A percentile compares a stretch with the other conserved stretches of the same genome.
These are phyloP conservation scores for Dissostichus mawsoni DNA, from an alignment of 2,113 vertebrate genomes.

Conservation along the genomic window DNA sequence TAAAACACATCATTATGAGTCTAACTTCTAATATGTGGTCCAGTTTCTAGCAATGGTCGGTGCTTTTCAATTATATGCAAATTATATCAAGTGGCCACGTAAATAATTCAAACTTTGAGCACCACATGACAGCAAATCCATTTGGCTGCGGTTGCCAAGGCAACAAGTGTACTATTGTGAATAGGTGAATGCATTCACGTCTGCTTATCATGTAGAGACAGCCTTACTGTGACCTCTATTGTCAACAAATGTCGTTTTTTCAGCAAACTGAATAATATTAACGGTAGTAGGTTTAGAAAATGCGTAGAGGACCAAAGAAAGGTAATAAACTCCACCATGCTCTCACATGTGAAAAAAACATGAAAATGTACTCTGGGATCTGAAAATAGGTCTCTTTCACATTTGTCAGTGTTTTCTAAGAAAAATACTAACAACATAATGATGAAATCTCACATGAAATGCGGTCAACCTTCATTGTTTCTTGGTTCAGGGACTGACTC, in stretches of 20 bases:
- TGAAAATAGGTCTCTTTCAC: neutral
- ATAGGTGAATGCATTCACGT: neutral
- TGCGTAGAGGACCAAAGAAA: neutral
- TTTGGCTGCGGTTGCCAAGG: neutral
- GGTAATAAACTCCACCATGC: neutral
- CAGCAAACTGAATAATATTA: neutral
- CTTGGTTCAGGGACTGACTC: neutral
- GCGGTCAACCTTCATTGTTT: neutral
- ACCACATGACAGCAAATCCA: neutral
- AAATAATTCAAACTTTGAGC: slow-evolving; percentile 13
- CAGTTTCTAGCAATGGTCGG: too few relatives aligned
- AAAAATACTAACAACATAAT: neutral
- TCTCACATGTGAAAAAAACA: neutral
- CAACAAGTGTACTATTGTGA: neutral
- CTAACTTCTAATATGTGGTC: neutral
- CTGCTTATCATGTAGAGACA: neutral
- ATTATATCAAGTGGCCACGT: neutral
- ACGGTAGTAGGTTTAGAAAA: neutral
- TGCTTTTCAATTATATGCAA: neutral
- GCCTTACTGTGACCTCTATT: neutral
- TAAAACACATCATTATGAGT: neutral
- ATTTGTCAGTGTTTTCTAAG: neutral
- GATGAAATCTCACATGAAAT: neutral
- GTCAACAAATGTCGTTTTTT: neutral
- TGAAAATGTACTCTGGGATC: neutral